These are phyloP conservation scores for Menidia menidia DNA, from an alignment of 2,797 vertebrate genomes.

Conservation along the genomic window DNA sequence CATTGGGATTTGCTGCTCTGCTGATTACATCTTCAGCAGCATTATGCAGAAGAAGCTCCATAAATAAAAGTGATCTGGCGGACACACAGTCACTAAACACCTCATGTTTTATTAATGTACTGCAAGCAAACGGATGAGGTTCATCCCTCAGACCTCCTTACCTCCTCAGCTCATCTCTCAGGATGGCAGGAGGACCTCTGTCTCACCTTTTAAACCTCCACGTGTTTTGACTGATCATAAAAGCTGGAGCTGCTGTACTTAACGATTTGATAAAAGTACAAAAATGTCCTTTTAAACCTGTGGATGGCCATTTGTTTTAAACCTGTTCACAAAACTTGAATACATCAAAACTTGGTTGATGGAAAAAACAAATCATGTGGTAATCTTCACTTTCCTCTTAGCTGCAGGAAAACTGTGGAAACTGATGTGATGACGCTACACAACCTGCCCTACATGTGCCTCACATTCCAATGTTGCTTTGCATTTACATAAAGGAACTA, in stretches of 20 bases:
- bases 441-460: neutral
- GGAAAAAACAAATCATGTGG: no score
- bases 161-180: slow-evolving; percentile 33
- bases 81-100: slow-evolving; percentile 52
- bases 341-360: neutral
- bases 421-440: no score
- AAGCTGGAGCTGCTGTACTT: slow-evolving; percentile 3
- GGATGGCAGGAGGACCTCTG: slow-evolving; percentile 46
- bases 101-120: slow-evolving; percentile 75
- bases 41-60: slow-evolving; percentile 64
- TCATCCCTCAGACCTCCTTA: slow-evolving; percentile 35
- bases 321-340: neutral
- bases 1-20: slow-evolving; percentile 40
- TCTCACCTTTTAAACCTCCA: slow-evolving; percentile 38
- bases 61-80: slow-evolving; percentile 60
- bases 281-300: neutral
- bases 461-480: no score
- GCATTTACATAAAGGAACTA: no score
- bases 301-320: neutral
- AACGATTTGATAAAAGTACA: neutral
- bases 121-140: slow-evolving; percentile 35
- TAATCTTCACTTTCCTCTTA: no score
- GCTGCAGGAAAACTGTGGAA: neutral
- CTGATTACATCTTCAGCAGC: slow-evolving; percentile 73
- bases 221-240: slow-evolving; percentile 23